Conservation (phyloP, 2,113 vertebrate species). For the Sceloporus tristichus region DNA sequence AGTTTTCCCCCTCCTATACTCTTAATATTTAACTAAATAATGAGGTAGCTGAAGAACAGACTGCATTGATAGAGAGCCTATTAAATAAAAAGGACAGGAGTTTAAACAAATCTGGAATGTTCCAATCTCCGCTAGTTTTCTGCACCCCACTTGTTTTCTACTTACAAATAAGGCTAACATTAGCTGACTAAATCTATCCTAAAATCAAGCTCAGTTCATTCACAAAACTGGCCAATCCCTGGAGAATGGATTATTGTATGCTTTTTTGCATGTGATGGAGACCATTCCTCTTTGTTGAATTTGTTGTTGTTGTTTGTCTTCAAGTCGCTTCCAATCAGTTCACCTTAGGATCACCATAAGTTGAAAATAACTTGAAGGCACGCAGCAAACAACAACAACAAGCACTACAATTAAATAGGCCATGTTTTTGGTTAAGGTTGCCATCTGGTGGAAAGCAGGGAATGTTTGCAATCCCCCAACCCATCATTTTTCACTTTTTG, state of each 20-base stretch:
- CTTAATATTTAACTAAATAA: constrained; percentile 67
- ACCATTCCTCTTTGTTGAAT: background rate
- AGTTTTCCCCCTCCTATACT: constrained; percentile 43
- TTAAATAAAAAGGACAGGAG: background rate
- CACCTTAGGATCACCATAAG: no score
- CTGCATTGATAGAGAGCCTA: no score
- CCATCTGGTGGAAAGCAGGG: background rate
- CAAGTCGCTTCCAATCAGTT: no score
- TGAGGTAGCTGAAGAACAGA: background rate
- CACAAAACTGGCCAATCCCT: background rate
- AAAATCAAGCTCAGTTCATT: background rate
- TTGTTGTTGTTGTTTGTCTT: no score
- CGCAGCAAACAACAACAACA: background rate
- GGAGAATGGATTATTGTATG: background rate
- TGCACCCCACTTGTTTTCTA: background rate
- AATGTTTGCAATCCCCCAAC: background rate
- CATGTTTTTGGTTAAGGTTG: background rate
- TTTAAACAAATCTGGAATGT: background rate
- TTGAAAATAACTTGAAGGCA: no score
- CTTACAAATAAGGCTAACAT: background rate
- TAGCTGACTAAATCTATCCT: background rate
- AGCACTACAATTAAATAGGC: background rate
- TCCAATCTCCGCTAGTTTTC: background rate
- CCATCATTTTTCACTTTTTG: background rate
- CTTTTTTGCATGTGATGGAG: background rate